A percentile compares a stretch with the other conserved stretches of the same genome.
These are phyloP conservation scores for Cochlearius cochlearius DNA, from an alignment of 2,113 vertebrate species.

Conservation along the genomic window DNA sequence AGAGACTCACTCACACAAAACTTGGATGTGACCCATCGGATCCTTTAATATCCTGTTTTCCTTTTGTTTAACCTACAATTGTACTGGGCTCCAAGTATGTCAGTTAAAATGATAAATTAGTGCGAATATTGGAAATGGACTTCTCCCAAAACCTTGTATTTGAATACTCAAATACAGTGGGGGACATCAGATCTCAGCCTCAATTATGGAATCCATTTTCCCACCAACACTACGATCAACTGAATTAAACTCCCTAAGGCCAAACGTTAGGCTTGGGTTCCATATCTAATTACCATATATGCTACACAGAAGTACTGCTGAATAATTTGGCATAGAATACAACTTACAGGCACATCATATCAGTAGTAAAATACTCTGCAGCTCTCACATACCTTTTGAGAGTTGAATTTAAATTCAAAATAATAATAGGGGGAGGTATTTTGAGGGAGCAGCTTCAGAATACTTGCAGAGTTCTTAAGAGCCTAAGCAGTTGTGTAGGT, in stretches of 20 bases:
- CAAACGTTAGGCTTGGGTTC: neutral
- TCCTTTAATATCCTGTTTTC: constrained; percentile 33
- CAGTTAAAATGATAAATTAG: constrained; percentile 20
- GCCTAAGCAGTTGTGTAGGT: neutral
- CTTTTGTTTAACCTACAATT: constrained; percentile 15
- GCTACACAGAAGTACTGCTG: neutral
- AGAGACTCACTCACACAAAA: neutral
- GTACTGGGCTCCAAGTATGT: neutral
- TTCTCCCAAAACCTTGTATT: neutral
- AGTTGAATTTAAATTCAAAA: neutral
- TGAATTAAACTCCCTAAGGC: neutral
- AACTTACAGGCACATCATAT: neutral
- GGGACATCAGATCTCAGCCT: neutral
- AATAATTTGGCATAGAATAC: neutral
- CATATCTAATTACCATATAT: neutral
- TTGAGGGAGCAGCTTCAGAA: neutral
- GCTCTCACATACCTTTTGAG: neutral
- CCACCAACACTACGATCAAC: neutral
- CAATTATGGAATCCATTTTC: neutral
- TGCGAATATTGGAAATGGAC: neutral
- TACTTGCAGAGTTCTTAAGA: neutral
- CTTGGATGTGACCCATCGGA: neutral
- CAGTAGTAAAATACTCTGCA: neutral
- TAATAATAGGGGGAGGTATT: neutral
- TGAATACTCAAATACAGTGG: neutral